Evolutionary conservation across 2,888 invertebrate species (phyloP).

Genomic region (Volucella bombylans): DNA sequence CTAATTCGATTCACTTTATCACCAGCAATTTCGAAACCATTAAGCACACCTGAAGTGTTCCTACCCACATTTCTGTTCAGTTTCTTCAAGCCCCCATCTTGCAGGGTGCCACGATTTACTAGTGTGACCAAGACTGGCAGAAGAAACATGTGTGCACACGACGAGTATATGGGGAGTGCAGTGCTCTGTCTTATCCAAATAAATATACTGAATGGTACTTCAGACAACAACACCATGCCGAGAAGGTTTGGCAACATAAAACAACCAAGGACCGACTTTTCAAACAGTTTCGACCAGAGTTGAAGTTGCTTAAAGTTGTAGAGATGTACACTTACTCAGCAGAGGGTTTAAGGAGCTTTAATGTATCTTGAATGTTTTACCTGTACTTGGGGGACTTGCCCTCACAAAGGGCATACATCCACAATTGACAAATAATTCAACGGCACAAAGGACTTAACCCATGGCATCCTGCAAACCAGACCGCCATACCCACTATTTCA

Average conservation of each 20-base stretch:
- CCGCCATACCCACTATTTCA: neutral
- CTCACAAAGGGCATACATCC: constrained; percentile 20
- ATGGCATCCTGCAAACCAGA: neutral
- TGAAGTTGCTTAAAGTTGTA: constrained; percentile 18
- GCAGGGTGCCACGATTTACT: neutral
- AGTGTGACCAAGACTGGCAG: too few species aligned
- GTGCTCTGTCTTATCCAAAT: too few species aligned
- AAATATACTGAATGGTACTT: too few species aligned
- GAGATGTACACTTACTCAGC: constrained; percentile 1
- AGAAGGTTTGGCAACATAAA: too few species aligned
- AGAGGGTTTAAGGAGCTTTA: constrained; percentile 3
- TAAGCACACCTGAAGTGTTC: constrained; percentile 32
- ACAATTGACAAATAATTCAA: constrained; percentile 30
- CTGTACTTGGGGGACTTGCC: constrained; percentile 11
- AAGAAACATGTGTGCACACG: too few species aligned
- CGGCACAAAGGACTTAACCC: constrained; percentile 46
- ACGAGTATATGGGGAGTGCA: too few species aligned
- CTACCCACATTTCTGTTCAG: neutral
- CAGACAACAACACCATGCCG: too few species aligned
- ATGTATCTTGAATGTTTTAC: constrained; percentile 11
- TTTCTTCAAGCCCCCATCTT: constrained; percentile 30
- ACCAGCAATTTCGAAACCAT: constrained; percentile 49
- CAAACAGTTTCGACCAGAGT: neutral
- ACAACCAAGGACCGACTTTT: too few species aligned
- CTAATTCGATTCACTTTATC: constrained; percentile 54